Conservation (phyloP, 23 tunicate species). For the Trididemnum nubilum region DNA sequence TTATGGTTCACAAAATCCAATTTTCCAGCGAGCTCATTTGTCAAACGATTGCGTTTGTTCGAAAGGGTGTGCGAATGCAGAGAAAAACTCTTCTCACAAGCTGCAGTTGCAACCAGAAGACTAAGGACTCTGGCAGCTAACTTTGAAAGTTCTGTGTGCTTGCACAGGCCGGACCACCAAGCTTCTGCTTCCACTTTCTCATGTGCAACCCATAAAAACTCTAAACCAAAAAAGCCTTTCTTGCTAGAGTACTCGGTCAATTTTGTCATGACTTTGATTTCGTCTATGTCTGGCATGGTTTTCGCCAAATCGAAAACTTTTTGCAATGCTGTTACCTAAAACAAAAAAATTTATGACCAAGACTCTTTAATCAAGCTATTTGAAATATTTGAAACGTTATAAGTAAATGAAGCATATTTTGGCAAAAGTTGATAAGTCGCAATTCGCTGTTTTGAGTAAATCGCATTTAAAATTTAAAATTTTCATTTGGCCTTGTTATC, state of each 20-base stretch:
- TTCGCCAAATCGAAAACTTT: background rate
- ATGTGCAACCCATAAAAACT: background rate
- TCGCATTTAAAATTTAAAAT: no score
- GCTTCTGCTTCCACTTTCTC: background rate
- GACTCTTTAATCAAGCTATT: background rate
- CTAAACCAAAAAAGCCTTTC: slow-evolving; percentile 2
- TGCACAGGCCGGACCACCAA: background rate
- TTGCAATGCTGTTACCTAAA: background rate
- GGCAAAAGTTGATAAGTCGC: no score
- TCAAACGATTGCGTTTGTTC: background rate
- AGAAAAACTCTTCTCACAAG: background rate
- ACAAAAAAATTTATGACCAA: background rate
- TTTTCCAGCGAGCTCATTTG: background rate
- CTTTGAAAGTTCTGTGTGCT: background rate
- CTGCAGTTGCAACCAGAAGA: background rate
- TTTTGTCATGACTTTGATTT: background rate
- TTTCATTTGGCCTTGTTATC: no score
- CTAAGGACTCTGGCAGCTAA: background rate
- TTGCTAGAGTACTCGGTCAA: background rate
- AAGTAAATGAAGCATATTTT: background rate
- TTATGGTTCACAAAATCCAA: background rate
- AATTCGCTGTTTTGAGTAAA: background rate
- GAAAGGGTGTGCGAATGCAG: background rate
- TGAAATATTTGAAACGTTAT: background rate
- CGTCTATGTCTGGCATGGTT: background rate